Conservation (phyloP, 1,140 invertebrate genomes). For the Drosophila bocki region DNA sequence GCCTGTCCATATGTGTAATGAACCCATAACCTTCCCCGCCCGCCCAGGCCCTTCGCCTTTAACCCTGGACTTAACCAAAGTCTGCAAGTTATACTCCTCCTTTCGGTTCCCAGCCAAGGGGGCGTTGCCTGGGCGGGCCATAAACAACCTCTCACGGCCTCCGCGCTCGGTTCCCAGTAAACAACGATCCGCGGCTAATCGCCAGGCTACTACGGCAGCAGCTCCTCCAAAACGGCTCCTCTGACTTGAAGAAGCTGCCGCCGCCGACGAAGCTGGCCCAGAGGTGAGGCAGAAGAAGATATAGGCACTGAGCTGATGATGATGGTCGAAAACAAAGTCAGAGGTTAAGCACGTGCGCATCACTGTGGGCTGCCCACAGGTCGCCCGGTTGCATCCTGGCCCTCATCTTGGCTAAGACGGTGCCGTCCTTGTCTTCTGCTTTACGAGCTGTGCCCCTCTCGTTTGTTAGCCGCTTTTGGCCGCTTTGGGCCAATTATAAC, state of each 20-base stretch:
- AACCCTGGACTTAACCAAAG: slow-evolving; percentile 13
- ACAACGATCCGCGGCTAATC: slow-evolving; percentile 75
- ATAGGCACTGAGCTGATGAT: slow-evolving; percentile 18
- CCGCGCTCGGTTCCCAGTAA: slow-evolving; percentile 68
- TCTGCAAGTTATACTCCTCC: neutral
- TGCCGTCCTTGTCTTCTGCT: slow-evolving; percentile 25
- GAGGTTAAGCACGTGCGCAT: slow-evolving; percentile 82
- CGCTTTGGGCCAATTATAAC: slow-evolving; percentile 82
- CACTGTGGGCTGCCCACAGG: slow-evolving; percentile 58
- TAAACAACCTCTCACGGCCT: slow-evolving; percentile 67
- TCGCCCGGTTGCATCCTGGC: slow-evolving; percentile 45
- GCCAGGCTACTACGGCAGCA: slow-evolving; percentile 65
- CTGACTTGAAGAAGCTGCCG: slow-evolving; percentile 26
- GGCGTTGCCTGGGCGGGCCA: slow-evolving; percentile 68
- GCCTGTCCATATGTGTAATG: slow-evolving; percentile 29
- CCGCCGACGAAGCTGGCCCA: slow-evolving; percentile 8
- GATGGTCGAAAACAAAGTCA: slow-evolving; percentile 71
- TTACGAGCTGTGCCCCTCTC: slow-evolving; percentile 73
- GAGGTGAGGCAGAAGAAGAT: slow-evolving; percentile 1
- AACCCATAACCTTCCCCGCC: slow-evolving; percentile 20
- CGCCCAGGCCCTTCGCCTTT: slow-evolving; percentile 10
- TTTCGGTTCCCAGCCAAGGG: slow-evolving; percentile 43
- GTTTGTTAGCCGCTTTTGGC: slow-evolving; percentile 68
- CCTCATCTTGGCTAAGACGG: slow-evolving; percentile 1
- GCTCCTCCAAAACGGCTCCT: slow-evolving; percentile 17